Conservation (phyloP, 2,888 invertebrate genomes). For the Panzeria rudis region DNA sequence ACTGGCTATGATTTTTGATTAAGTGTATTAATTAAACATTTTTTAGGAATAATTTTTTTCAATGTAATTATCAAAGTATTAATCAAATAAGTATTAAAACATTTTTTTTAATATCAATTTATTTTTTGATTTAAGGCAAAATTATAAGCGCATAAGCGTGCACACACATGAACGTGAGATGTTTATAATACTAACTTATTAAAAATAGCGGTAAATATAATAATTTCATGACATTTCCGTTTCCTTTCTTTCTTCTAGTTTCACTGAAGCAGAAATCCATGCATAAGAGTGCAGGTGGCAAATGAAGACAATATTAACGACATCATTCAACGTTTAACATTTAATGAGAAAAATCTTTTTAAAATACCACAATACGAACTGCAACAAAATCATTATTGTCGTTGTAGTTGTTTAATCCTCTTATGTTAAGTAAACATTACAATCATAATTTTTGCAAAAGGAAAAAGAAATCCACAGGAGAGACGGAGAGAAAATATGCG, state of each 20-base stretch:
- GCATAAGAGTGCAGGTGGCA: not conserved
- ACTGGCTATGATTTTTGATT: too few relatives aligned
- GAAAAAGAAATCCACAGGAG: not conserved
- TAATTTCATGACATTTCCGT: slow-evolving; percentile 57
- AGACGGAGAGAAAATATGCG: not conserved
- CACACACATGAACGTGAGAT: not conserved
- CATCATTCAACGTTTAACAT: slow-evolving; percentile 29
- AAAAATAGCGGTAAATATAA: slow-evolving; percentile 41
- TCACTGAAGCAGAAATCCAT: not conserved
- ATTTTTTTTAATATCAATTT: not conserved
- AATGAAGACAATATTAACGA: slow-evolving; percentile 26
- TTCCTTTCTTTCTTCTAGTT: slow-evolving; percentile 46
- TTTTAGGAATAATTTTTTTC: too few relatives aligned
- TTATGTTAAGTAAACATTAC: slow-evolving; percentile 41
- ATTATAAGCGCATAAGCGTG: not conserved
- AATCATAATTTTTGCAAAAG: slow-evolving; percentile 28
- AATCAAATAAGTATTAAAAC: not conserved
- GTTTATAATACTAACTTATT: slow-evolving; percentile 8
- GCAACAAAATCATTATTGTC: not conserved
- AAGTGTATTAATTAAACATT: too few relatives aligned
- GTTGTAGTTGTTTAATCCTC: slow-evolving; percentile 18
- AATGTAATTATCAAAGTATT: too few relatives aligned
- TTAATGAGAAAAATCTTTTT: slow-evolving; percentile 40
- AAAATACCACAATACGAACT: not conserved
- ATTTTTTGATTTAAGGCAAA: not conserved